Evolutionary conservation across 1,140 invertebrate species (phyloP).

Genomic region (Drosophila tristis): DNA sequence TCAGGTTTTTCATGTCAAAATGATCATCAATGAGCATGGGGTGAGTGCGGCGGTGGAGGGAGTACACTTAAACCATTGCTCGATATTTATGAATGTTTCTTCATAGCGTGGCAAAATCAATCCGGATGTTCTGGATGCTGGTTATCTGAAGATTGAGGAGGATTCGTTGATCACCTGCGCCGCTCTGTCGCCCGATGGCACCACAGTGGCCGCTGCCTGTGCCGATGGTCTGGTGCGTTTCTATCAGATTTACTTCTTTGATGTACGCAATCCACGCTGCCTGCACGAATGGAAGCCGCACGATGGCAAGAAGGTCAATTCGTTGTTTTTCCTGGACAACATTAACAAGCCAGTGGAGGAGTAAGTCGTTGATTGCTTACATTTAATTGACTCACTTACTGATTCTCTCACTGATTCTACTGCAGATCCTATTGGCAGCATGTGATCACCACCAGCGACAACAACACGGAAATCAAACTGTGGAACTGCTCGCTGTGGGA

Average conservation of each 20-base stretch:
- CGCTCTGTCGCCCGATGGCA: slow-evolving; percentile 96
- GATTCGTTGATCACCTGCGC: slow-evolving; percentile 93
- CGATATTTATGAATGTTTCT: not conserved
- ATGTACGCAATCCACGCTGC: slow-evolving; percentile 89
- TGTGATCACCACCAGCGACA: slow-evolving; percentile 94
- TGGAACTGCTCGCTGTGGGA: slow-evolving; percentile 97
- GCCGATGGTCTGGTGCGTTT: slow-evolving; percentile 95
- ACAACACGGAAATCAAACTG: slow-evolving; percentile 95
- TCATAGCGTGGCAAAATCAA: slow-evolving; percentile 70
- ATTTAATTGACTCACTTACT: not conserved
- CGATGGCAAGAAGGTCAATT: slow-evolving; percentile 92
- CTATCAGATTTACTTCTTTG: slow-evolving; percentile 90
- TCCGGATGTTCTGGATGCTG: slow-evolving; percentile 85
- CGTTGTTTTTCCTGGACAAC: slow-evolving; percentile 96
- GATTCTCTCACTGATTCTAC: not conserved
- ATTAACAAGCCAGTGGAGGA: slow-evolving; percentile 92
- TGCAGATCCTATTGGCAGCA: slow-evolving; percentile 91
- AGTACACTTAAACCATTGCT: not conserved
- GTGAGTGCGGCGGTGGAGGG: slow-evolving; percentile 40
- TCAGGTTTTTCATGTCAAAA: slow-evolving; percentile 76
- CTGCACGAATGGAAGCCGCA: slow-evolving; percentile 97
- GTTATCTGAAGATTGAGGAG: slow-evolving; percentile 88
- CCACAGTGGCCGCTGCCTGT: slow-evolving; percentile 94
- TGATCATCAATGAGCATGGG: slow-evolving; percentile 72
- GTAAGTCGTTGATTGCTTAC: slow-evolving; percentile 86